Conservation (phyloP, 1,140 invertebrate genomes). For the Drosophila sturtevanti region DNA sequence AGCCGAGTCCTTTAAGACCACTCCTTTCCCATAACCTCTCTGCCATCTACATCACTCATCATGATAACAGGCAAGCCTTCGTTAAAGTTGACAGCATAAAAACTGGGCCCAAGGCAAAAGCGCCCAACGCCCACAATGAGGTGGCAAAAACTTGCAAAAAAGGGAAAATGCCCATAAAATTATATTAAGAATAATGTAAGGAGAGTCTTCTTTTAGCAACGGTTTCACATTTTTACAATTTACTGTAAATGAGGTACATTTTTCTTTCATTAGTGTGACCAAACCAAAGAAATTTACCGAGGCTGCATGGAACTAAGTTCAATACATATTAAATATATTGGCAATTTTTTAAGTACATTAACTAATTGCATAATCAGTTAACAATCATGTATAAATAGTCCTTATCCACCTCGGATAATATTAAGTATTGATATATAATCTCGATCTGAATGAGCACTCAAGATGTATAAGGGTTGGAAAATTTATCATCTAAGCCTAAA, state of each 20-base stretch:
- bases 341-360: too few species aligned
- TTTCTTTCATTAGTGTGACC: neutral
- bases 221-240: conserved; percentile 7
- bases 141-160: conserved; percentile 11
- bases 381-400: too few species aligned
- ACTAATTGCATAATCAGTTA: too few species aligned
- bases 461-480: too few species aligned
- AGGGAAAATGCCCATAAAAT: conserved; percentile 25
- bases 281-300: neutral
- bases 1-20: conserved; percentile 30
- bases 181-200: conserved; percentile 12
- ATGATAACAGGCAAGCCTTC: conserved; percentile 26
- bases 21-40: neutral
- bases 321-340: too few species aligned
- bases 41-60: neutral
- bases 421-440: too few species aligned
- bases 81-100: conserved; percentile 32
- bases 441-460: too few species aligned
- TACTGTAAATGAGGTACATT: neutral
- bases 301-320: too few species aligned
- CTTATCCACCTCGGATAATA: too few species aligned
- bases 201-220: neutral
- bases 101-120: neutral
- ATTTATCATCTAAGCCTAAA: too few species aligned
- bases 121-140: neutral